Percentiles rank a stretch among this genome's conserved stretches.
Evolutionary conservation across 2,113 vertebrate species (phyloP).

Genomic region (Cavia aperea): DNA sequence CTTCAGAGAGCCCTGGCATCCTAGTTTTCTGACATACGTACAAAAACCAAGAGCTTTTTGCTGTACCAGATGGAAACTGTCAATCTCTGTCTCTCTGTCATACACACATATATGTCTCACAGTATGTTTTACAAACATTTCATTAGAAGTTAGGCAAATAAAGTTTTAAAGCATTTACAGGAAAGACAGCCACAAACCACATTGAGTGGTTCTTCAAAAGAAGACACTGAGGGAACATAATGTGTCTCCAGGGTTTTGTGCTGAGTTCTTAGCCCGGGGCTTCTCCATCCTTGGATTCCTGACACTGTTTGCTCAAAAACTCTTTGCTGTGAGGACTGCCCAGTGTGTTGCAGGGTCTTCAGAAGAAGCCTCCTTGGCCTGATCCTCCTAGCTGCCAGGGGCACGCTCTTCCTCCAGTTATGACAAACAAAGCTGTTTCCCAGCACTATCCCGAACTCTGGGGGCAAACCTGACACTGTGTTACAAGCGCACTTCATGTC

Average conservation of each 20-base stretch:
- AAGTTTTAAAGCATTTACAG: constrained; percentile 30
- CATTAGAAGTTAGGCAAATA: constrained; percentile 46
- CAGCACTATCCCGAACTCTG: not conserved
- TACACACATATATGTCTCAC: constrained; percentile 46
- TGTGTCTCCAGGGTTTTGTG: not conserved
- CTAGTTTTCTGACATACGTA: too few species aligned
- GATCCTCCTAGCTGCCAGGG: too few species aligned
- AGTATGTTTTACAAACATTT: constrained; percentile 49
- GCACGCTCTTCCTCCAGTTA: not conserved
- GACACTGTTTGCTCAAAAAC: not conserved
- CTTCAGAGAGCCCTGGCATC: not conserved
- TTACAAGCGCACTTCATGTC: not conserved
- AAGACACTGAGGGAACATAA: not conserved
- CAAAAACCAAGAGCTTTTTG: too few species aligned
- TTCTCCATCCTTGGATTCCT: not conserved
- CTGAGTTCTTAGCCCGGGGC: not conserved
- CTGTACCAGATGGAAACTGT: too few species aligned
- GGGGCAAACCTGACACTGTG: not conserved
- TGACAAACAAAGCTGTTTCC: not conserved
- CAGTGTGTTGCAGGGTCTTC: not conserved
- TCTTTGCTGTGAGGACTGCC: not conserved
- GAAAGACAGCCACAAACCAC: not conserved
- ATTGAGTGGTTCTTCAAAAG: not conserved
- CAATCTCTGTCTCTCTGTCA: not conserved
- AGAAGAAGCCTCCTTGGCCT: not conserved